Conservation (phyloP, 2,113 vertebrate genomes). For the Nothocercus julius region DNA sequence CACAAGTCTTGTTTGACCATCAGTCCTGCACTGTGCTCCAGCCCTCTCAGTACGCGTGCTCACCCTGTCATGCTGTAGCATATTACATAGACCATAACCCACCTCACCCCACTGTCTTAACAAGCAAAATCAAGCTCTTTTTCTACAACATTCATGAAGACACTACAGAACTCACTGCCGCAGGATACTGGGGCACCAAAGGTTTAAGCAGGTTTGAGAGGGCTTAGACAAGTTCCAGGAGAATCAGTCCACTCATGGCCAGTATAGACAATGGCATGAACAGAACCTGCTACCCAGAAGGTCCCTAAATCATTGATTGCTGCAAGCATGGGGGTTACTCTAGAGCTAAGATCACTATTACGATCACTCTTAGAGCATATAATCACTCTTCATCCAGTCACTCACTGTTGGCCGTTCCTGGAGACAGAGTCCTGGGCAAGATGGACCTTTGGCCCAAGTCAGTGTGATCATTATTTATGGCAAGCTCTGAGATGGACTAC, state of each 20-base stretch:
- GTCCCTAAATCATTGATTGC: background rate
- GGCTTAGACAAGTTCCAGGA: background rate
- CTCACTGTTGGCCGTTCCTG: background rate
- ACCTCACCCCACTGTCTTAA: background rate
- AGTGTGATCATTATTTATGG: background rate
- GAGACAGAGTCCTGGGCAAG: background rate
- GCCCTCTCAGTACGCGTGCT: background rate
- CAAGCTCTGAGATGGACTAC: background rate
- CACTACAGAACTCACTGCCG: background rate
- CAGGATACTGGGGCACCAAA: background rate
- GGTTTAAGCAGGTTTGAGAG: background rate
- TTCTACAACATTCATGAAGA: background rate
- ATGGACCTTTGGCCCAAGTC: background rate
- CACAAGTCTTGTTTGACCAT: background rate
- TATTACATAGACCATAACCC: background rate
- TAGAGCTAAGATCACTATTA: background rate
- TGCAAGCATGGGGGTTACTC: background rate
- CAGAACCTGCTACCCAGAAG: background rate
- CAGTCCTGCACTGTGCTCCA: background rate
- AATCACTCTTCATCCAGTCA: background rate
- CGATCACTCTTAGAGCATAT: too few species aligned
- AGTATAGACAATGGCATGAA: background rate
- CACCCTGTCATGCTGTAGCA: background rate
- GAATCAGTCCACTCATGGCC: fast-evolving
- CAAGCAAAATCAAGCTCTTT: background rate